These are phyloP conservation scores for Pyrochroa serraticornis DNA, from an alignment of 2,888 invertebrate genomes.

Conservation along the genomic window DNA sequence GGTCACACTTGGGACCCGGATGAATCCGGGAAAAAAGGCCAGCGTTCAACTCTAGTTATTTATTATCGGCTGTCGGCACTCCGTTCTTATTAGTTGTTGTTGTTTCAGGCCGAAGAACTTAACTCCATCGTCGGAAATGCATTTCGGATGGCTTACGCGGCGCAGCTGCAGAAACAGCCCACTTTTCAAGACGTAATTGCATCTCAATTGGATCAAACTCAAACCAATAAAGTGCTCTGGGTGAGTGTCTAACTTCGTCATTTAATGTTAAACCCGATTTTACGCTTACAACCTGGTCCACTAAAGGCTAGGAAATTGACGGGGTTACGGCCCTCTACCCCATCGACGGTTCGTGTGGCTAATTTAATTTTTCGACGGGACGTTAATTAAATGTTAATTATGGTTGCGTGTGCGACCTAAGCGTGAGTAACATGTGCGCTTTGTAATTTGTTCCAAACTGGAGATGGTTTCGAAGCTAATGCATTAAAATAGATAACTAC, in stretches of 20 bases:
- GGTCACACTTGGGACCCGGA: slow-evolving; percentile 29
- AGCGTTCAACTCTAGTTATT: slow-evolving; percentile 8
- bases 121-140: slow-evolving; percentile 89
- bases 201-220: slow-evolving; percentile 58
- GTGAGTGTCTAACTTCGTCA: slow-evolving; percentile 41
- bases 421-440: slow-evolving; percentile 11
- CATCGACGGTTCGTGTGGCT: slow-evolving; percentile 3
- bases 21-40: slow-evolving; percentile 11
- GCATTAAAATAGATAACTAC: too few relatives aligned
- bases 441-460: slow-evolving; percentile 9
- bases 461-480: background rate
- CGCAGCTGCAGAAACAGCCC: slow-evolving; percentile 75
- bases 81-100: slow-evolving; percentile 21
- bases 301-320: background rate
- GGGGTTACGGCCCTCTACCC: too few relatives aligned
- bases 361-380: slow-evolving; percentile 4
- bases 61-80: slow-evolving; percentile 8
- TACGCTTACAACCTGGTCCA: background rate
- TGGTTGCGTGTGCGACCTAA: slow-evolving; percentile 8
- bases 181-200: slow-evolving; percentile 74
- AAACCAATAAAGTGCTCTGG: slow-evolving; percentile 62
- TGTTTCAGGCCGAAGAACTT: slow-evolving; percentile 81
- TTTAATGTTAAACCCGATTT: background rate
- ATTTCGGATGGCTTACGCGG: slow-evolving; percentile 90
- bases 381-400: slow-evolving; percentile 13